phyloP scores from a whole-genome alignment of 2,888 invertebrate species.

The Chaetogeoica ovagalla region DNA sequence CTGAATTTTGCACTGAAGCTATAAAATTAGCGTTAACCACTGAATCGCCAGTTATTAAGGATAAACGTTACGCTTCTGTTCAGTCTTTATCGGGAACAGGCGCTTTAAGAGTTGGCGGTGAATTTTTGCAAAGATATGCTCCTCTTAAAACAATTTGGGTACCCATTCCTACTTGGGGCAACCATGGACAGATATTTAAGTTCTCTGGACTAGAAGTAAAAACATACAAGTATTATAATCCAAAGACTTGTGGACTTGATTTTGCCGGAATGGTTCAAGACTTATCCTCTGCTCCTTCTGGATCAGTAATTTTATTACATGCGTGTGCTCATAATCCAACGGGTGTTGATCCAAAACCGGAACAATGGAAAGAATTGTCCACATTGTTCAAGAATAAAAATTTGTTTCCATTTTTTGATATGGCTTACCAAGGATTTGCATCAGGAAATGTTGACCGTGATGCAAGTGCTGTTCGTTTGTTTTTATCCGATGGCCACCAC shows the following conservation, averaged over 20 bases:
- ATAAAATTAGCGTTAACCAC: conserved; percentile 77
- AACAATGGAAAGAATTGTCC: conserved; percentile 89
- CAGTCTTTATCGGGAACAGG: conserved; percentile 97
- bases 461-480: conserved; percentile 84
- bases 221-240: conserved; percentile 90
- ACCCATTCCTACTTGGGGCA: conserved; percentile 96
- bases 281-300: conserved; percentile 86
- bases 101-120: conserved; percentile 88
- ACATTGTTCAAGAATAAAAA: conserved; percentile 76
- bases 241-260: conserved; percentile 91
- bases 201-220: conserved; percentile 82
- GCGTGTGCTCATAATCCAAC: conserved; percentile 99
- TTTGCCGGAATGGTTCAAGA: conserved; percentile 87
- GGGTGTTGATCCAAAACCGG: conserved; percentile 84
- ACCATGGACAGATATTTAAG: conserved; percentile 94
- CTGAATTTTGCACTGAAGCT: conserved; percentile 81
- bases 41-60: conserved; percentile 27
- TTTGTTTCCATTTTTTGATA: conserved; percentile 91
- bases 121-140: conserved; percentile 82
- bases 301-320: conserved; percentile 86
- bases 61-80: conserved; percentile 63
- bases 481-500: conserved; percentile 84
- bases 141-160: conserved; percentile 81
- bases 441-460: conserved; percentile 81
- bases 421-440: conserved; percentile 98